Evolutionary conservation across 2,888 invertebrate species (phyloP), one percentile per base, ranked within the genome.

Genomic region (Dynastes hyllus): DNA sequence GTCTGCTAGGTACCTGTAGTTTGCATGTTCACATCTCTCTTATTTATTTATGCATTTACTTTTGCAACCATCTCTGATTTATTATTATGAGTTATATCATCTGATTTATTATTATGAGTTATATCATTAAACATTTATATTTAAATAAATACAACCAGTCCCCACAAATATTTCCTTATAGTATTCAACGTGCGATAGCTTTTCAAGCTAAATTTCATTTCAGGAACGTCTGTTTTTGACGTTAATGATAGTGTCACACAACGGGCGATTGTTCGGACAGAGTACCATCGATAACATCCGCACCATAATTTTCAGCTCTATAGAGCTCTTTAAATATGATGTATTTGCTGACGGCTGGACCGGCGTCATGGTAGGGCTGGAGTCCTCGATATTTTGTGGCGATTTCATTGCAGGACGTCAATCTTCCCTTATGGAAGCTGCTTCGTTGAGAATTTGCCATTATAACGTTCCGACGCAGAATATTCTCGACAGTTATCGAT

Each of bases 261-360:
- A 22, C 55, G 22, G 22, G 55, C 55, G 55, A 58, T 58, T 58
- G 55, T 22, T 22, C 55, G 55, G 55, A 22, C 55, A 22, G 55
- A 58, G 55, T n/a, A 58, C 55, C 55, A 58, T 58, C 55, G 55
- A 58, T 58, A 58, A 58, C 55, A 22, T 58, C 55, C 16, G n/a
- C 22, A 58, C 55, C 55, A 22, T 58, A 58, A 58, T 58, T 58
- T 58, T 58, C 55, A 9, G 55, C 22, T 16, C 55, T 58, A 58
- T 58, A 58, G 55, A 58, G 55, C 55, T 22, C 55, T 58, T 58
- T 58, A 58, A 58, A 58, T 58, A 58, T 58, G 55, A 58, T 58
- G 55, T 58, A 58, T 58, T 22, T 58, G 55, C 55, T 58, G 55
- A 58, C 55, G 55, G 55, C 55, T 58, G 55, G 22, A 58, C 55